Conservation (phyloP, 2,888 invertebrate species). For the Dynastes tityus region DNA sequence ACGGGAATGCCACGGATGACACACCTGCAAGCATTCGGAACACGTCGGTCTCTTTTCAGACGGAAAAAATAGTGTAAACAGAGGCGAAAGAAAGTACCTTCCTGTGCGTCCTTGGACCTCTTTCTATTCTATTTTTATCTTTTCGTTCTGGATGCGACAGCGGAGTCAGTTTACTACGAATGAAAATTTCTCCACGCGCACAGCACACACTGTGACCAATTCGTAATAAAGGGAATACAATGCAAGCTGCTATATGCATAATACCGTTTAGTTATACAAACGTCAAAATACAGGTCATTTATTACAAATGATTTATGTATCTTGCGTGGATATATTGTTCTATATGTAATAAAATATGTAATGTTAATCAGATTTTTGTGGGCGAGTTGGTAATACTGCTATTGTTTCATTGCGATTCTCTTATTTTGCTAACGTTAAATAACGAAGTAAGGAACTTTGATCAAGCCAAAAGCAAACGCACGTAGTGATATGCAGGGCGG, state of each 20-base stretch:
- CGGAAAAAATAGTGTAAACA: slow-evolving; percentile 38
- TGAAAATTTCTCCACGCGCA: slow-evolving; percentile 15
- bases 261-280: not conserved
- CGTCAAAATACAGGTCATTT: not conserved
- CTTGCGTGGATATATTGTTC: too few relatives aligned
- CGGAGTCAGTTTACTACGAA: not conserved
- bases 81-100: slow-evolving; percentile 36
- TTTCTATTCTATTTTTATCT: slow-evolving; percentile 32
- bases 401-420: too few relatives aligned
- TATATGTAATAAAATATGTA: too few relatives aligned
- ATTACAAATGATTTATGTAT: too few relatives aligned
- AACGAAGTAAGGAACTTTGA: too few relatives aligned
- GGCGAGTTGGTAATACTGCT: too few relatives aligned
- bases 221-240: slow-evolving; percentile 11
- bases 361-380: too few relatives aligned
- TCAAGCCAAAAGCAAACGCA: too few relatives aligned
- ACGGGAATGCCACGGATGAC: slow-evolving; percentile 41
- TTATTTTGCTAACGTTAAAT: too few relatives aligned
- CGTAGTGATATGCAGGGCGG: too few relatives aligned
- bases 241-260: not conserved
- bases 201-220: slow-evolving; percentile 2
- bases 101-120: slow-evolving; percentile 38
- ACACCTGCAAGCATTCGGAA: slow-evolving; percentile 37
- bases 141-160: slow-evolving; percentile 2
- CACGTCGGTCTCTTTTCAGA: slow-evolving; percentile 27